Percentiles rank a stretch among this genome's conserved stretches.
These are phyloP conservation scores for Digitonthophagus gazella DNA, from an alignment of 2,888 invertebrate genomes.

Conservation along the genomic window DNA sequence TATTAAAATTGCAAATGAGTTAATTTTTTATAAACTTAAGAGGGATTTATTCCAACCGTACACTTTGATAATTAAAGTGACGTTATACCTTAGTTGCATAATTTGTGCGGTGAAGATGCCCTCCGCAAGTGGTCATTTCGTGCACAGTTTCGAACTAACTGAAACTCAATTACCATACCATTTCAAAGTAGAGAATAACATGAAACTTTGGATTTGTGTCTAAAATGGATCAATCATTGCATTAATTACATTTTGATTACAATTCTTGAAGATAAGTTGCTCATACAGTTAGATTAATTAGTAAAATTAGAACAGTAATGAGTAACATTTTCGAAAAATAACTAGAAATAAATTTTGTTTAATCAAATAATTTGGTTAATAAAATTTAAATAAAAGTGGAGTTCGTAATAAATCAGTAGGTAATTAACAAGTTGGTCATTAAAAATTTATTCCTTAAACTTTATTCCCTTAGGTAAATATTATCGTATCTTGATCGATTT, in stretches of 20 bases:
- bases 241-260: not conserved
- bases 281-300: too few relatives aligned
- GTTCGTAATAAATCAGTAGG: too few relatives aligned
- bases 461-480: not conserved
- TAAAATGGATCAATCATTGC: not conserved
- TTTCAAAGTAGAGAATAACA: not conserved
- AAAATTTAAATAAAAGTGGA: too few relatives aligned
- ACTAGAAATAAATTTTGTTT: too few relatives aligned
- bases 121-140: not conserved
- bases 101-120: not conserved
- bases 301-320: too few relatives aligned
- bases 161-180: not conserved
- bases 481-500: conserved; percentile 20
- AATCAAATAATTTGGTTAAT: too few relatives aligned
- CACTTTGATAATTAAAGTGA: not conserved
- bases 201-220: not conserved
- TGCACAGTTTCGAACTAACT: not conserved
- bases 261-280: too few relatives aligned
- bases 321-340: too few relatives aligned
- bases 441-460: not conserved
- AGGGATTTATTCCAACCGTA: not conserved
- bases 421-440: too few relatives aligned
- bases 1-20: too few relatives aligned
- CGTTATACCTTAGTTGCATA: not conserved
- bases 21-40: too few relatives aligned